Evolutionary conservation across 2,888 invertebrate genomes (phyloP).

Genomic region (Cybosia mesomella): DNA sequence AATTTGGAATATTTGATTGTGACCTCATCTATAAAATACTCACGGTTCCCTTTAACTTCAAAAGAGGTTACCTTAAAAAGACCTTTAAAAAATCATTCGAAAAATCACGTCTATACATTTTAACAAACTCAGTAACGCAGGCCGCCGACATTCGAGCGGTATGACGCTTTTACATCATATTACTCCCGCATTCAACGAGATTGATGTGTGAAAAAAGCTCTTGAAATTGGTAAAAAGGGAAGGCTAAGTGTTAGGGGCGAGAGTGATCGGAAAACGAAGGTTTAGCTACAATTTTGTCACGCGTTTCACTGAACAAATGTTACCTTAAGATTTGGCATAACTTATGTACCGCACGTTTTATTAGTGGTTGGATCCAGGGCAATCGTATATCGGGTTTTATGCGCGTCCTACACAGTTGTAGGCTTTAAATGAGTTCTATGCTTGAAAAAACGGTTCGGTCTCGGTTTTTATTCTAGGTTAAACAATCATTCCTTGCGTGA

Average conservation of each 20-base stretch:
- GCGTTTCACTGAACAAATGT: conserved; percentile 84
- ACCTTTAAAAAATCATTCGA: conserved; percentile 38
- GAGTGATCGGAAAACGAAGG: conserved; percentile 81
- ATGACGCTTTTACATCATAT: conserved; percentile 78
- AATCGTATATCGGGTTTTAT: conserved; percentile 69
- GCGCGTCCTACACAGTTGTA: conserved; percentile 67
- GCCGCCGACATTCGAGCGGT: conserved; percentile 57
- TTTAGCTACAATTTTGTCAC: conserved; percentile 83
- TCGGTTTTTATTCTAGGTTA: conserved; percentile 7
- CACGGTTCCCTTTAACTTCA: conserved; percentile 19
- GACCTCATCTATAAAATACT: conserved; percentile 14
- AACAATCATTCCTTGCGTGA: background rate
- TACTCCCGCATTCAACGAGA: conserved; percentile 78
- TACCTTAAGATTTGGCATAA: conserved; percentile 80
- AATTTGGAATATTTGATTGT: background rate
- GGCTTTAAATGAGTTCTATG: conserved; percentile 58
- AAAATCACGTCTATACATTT: conserved; percentile 51
- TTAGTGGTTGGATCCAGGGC: conserved; percentile 75
- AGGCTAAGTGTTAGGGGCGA: conserved; percentile 82
- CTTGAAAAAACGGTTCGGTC: conserved; percentile 22
- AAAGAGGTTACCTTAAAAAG: conserved; percentile 33
- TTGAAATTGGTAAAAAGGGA: conserved; percentile 86
- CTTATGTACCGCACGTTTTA: conserved; percentile 83
- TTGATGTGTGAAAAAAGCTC: conserved; percentile 84
- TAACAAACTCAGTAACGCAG: conserved; percentile 57